Percentiles rank a stretch among this genome's conserved stretches.
Evolutionary conservation across 2,888 invertebrate species (phyloP).

Genomic region (Taenaris catops): DNA sequence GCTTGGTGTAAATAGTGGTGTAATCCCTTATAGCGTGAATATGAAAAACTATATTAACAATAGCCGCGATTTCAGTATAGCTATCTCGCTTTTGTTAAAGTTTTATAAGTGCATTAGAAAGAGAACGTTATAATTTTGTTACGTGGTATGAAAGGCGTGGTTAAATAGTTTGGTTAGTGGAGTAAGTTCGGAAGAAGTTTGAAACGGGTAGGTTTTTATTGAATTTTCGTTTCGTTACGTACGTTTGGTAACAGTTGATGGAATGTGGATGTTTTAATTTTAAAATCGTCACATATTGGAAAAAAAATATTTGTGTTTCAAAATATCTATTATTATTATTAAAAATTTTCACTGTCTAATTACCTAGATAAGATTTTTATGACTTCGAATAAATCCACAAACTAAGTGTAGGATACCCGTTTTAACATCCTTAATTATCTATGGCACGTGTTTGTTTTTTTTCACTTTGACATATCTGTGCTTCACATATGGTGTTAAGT

Average conservation of each 20-base stretch:
- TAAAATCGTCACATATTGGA: no score
- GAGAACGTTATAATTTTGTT: constrained; percentile 36
- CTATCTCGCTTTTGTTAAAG: constrained; percentile 44
- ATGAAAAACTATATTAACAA: constrained; percentile 67
- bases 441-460: no score
- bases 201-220: constrained; percentile 69
- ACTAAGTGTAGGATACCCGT: no score
- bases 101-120: constrained; percentile 33
- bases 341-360: no score
- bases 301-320: no score
- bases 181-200: constrained; percentile 74
- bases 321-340: no score
- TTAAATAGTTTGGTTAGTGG: constrained; percentile 66
- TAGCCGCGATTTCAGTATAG: constrained; percentile 48
- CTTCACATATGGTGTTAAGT: no score
- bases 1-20: constrained; percentile 5
- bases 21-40: constrained; percentile 29
- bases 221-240: constrained; percentile 56
- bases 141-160: constrained; percentile 47
- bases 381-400: no score
- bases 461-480: no score
- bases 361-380: no score
- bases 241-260: constrained; percentile 39
- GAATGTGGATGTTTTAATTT: constrained; percentile 43
- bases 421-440: no score